Base-by-base conservation (phyloP, 1,140 invertebrate genomes). In the Cecropterus lyciades region DNA sequence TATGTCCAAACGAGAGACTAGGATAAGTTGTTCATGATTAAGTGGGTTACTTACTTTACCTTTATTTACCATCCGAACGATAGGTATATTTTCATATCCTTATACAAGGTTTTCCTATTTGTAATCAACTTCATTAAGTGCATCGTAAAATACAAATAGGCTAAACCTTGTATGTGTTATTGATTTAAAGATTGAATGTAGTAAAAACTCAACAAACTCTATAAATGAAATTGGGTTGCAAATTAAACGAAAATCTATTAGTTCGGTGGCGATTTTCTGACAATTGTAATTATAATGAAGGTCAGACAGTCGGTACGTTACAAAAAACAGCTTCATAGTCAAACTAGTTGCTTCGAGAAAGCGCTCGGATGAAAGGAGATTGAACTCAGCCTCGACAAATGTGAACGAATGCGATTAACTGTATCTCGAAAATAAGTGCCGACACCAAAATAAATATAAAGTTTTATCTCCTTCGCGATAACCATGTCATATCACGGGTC, bases 21-120 rank as follows among this genome's bases (percentile, higher is more conserved):
- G n/a, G n/a, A n/a, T n/a, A n/a, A n/a, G n/a, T n/a, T n/a, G n/a
- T n/a, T n/a, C n/a, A n/a, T n/a, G n/a, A n/a, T n/a, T n/a, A n/a
- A n/a, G n/a, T n/a, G n/a, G n/a, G n/a, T n/a, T n/a, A n/a, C n/a
- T n/a, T n/a, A n/a, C n/a, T n/a, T n/a, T n/a, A n/a, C n/a, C n/a
- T n/a, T n/a, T n/a, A n/a, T n/a, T n/a, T n/a, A n/a, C n/a, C n/a
- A n/a, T n/a, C n/a, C n/a, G n/a, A n/a, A n/a, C n/a, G n/a, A n/a
- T n/a, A n/a, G n/a, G n/a, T n/a, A n/a, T n/a, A n/a, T n/a, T n/a
- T n/a, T n/a, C n/a, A n/a, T n/a, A n/a, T n/a, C n/a, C n/a, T n/a
- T n/a, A n/a, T n/a, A n/a, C n/a, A n/a, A 60, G 45, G 45, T 60
- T 60, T 49, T 60, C 56, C 56, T 60, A 60, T 49, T 60, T 20